Base-by-base conservation (phyloP, 2,888 invertebrate species). In the Autographa pulchrina region DNA sequence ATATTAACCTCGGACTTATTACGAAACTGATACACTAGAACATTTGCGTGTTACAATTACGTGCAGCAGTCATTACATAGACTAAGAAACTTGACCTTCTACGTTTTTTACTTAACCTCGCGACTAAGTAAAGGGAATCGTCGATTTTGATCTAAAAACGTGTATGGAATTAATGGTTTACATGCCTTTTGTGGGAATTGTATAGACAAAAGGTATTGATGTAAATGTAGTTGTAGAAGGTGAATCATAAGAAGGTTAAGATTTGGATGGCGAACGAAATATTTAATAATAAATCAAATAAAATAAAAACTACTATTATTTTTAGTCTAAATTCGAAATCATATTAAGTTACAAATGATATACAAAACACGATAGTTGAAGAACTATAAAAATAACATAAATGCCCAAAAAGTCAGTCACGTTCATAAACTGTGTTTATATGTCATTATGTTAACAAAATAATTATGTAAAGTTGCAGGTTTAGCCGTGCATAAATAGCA, bases 61-160 rank as follows among this genome's bases (percentile, higher is more conserved):
- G 87, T 83, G 84, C 81, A 72, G 61, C 43, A 64, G 78, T 89
- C 87, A 91, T 89, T 91, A 91, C 80, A 88, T 83, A 86, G 75
- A 68, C 83, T 68, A 74, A 79, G 86, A 82, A 83, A 84, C 83
- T 82, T 88, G 90, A 88, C 92, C 91, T 91, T 90, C 87, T 63
- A 20, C 16, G 66, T 75, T 78, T 82, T 82, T 78, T 81, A 74
- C 62, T 74, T 82, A 62, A 75, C 74, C 72, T 80, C 75, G 73
- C 56, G 54, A 56, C 20, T 60, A 61, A 78, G 74, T 78, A 84
- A 82, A 82, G 82, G 72, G 84, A 77, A 74, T 68, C 78, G 65
- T 78, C 62, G 59, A 70, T 65, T 75, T 63, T 81, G 54, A 74
- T 76, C 74, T 68, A 73, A 64, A 77, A 72, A 77, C 58, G 43